A percentile compares a stretch with the other conserved stretches of the same genome.
Conservation (phyloP, 2,797 vertebrate species). For the Rhodeus uyekii region DNA sequence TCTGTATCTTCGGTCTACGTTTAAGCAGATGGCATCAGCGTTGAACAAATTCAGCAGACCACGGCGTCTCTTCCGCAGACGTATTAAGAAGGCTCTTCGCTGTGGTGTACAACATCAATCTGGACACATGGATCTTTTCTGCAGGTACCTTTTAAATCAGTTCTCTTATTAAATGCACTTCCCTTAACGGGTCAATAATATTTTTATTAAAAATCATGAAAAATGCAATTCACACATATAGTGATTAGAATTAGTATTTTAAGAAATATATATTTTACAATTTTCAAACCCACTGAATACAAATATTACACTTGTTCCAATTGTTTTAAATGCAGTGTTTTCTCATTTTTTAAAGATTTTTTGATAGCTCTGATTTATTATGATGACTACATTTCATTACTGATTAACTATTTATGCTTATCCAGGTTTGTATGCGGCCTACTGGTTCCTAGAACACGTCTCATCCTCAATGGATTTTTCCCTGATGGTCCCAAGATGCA, state of each 20-base stretch:
- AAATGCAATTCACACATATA: background rate
- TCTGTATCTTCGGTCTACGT: conserved; percentile 21
- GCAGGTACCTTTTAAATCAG: conserved; percentile 53
- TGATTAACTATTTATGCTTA: background rate
- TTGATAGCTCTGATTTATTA: background rate
- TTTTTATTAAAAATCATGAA: background rate
- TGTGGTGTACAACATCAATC: conserved; percentile 61
- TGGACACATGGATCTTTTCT: conserved; percentile 65
- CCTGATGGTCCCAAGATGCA: conserved; percentile 32
- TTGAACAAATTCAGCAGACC: conserved; percentile 45
- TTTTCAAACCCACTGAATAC: background rate
- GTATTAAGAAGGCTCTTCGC: conserved; percentile 56
- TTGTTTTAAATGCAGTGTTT: background rate
- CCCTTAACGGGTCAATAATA: background rate
- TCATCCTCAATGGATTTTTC: conserved; percentile 61
- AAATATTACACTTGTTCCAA: too few species aligned
- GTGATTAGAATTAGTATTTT: background rate
- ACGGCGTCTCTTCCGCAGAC: conserved; percentile 41
- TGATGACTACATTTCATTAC: background rate
- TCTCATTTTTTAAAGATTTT: background rate
- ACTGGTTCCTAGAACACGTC: conserved; percentile 60
- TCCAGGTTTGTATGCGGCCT: conserved; percentile 64
- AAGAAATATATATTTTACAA: background rate
- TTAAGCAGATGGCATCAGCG: conserved; percentile 25
- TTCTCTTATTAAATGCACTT: background rate